Evolutionary conservation across 2,797 vertebrate genomes (phyloP).

Genomic region (Knipowitschia caucasica): DNA sequence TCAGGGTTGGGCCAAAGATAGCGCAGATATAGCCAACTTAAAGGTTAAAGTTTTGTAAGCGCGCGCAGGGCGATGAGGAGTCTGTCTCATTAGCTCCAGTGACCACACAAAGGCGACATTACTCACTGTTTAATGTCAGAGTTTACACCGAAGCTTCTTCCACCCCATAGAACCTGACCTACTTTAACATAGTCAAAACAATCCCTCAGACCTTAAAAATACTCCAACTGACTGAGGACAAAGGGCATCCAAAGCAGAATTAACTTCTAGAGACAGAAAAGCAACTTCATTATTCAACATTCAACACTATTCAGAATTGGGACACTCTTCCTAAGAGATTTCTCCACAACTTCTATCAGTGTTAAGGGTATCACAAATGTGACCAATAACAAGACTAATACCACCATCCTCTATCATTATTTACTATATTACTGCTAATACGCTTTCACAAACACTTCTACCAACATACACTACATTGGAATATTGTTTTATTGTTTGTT

Average conservation of each 20-base stretch:
- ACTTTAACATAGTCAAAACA: neutral
- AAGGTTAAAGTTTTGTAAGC: constrained; percentile 45
- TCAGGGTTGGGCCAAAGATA: constrained; percentile 43
- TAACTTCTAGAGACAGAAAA: neutral
- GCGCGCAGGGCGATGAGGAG: neutral
- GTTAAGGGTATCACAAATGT: no score
- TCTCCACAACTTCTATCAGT: no score
- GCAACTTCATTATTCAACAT: neutral
- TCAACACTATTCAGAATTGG: no score
- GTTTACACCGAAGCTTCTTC: neutral
- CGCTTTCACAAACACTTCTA: no score
- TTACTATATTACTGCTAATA: no score
- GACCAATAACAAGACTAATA: no score
- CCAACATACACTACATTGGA: no score
- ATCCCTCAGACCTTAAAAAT: neutral
- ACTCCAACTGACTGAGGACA: neutral
- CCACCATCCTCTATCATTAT: no score
- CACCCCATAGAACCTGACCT: neutral
- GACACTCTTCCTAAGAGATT: no score
- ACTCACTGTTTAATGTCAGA: neutral
- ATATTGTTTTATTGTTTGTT: no score
- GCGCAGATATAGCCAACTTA: constrained; percentile 23
- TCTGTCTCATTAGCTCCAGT: constrained; percentile 7
- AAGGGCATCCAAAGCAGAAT: constrained; percentile 13
- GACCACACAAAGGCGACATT: neutral